Evolutionary conservation across 2,113 vertebrate species (phyloP), one percentile per base, ranked within the genome.

Genomic region (Ceyx margarethae): DNA sequence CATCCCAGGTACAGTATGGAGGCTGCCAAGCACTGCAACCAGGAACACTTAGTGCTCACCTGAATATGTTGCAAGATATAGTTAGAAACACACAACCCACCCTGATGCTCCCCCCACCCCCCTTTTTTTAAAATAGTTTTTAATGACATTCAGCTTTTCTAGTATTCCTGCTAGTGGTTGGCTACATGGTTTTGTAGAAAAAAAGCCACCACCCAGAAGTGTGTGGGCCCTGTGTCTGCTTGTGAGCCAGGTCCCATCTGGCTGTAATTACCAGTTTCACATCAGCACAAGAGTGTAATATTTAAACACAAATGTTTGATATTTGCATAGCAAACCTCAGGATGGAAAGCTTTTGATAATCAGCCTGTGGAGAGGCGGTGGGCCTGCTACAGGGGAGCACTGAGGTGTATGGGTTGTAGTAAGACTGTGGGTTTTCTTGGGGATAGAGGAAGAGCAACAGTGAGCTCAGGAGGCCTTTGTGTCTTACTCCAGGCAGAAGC

Each of bases 181-280:
- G 81, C 80, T 62, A 79, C 87, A 79, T 42, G 79, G 78, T 35
- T 88, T 92, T 68, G 35, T 13, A 35, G 45, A 54, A 87, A 90
- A 79, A 72, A 76, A 57, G 60, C 67, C 62, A 45, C 82, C 60
- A 81, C 68, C 77, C 61, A 91, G 87, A 92, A 93, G 83, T 11
- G 8, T 94, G 92, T 94, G 83, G 93, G 89, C 92, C 91, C 54
- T 9, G 68, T 94, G 90, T 80, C 95, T 95, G 96, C 95, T 85
- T 91, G 71, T 82, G 66, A 94, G 91, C 89, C 94, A 86, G 79
- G 88, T 94, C 94, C 95, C 94, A 97, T 96, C 96, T 96, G 96
- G 95, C 89, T 96, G 80, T 96, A 96, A 97, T 96, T 97, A 95
- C 93, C 85, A 92, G 94, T 93, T 95, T 93, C 92, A 81, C 96